phyloP scores from a whole-genome alignment of 23 tunicate species.

The Oikopleura albicans region DNA sequence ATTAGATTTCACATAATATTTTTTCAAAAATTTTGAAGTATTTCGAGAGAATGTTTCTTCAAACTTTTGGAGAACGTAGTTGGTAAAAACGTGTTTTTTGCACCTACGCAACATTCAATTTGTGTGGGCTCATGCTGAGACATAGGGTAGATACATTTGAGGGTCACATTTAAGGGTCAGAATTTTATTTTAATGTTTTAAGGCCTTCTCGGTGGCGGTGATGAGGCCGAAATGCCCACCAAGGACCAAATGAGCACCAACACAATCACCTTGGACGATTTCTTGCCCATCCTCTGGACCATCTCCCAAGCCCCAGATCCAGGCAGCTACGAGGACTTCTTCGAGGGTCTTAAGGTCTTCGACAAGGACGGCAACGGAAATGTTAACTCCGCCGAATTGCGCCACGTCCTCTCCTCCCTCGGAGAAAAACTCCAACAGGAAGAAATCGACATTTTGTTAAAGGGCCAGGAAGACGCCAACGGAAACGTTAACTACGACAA shows the following conservation, averaged over 20 bases:
- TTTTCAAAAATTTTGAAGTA: no score
- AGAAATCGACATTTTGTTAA: background rate
- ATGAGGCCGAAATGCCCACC: background rate
- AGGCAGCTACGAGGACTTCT: conserved; percentile 12
- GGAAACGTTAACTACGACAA: background rate
- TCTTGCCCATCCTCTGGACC: background rate
- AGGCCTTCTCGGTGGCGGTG: background rate
- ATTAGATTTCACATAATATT: no score
- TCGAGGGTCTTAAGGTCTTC: conserved; percentile 6
- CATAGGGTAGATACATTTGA: no score
- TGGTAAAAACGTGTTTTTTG: no score
- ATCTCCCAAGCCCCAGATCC: conserved; percentile 9
- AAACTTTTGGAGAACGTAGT: no score
- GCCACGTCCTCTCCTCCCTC: background rate
- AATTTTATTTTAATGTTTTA: no score
- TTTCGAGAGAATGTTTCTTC: no score
- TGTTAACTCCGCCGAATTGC: background rate
- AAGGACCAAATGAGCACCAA: background rate
- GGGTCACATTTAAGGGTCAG: no score
- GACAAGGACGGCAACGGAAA: conserved; percentile 9
- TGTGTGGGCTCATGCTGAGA: no score
- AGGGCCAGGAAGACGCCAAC: background rate
- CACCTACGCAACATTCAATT: no score
- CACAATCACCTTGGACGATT: background rate
- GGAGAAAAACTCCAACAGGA: background rate